phyloP scores from a whole-genome alignment of 2,113 vertebrate genomes.

The Spermophilus dauricus region DNA sequence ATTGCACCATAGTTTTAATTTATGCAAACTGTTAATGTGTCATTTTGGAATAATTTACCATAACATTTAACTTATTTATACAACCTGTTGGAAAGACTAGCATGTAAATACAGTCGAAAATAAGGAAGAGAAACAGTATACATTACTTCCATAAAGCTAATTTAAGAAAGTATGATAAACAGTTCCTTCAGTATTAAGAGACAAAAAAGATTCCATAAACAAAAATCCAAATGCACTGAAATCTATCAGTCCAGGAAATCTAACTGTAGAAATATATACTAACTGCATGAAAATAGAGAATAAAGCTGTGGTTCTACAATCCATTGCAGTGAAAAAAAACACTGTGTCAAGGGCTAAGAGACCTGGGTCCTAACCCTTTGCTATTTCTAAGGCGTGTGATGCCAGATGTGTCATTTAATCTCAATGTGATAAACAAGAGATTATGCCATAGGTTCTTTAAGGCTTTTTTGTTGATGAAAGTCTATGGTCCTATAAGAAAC shows the following conservation, averaged over 20 bases:
- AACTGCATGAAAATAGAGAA: conserved; percentile 12
- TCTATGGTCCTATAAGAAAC: neutral
- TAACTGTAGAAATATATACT: conserved; percentile 30
- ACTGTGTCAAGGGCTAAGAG: neutral
- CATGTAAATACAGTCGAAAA: conserved; percentile 71
- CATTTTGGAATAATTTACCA: conserved; percentile 75
- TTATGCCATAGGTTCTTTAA: neutral
- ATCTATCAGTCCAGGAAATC: conserved; percentile 54
- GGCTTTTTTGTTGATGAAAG: neutral
- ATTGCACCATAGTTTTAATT: conserved; percentile 73
- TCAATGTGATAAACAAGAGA: neutral
- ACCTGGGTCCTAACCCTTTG: neutral
- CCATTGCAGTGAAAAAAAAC: neutral
- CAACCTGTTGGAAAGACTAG: conserved; percentile 74
- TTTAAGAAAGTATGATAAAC: conserved; percentile 28
- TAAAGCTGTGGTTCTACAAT: neutral
- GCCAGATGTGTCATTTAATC: neutral
- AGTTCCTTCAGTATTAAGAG: neutral
- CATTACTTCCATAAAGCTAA: conserved; percentile 70
- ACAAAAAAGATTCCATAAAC: neutral
- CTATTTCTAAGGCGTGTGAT: no score
- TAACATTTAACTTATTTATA: conserved; percentile 75
- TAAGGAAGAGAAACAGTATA: conserved; percentile 70
- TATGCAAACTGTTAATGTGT: conserved; percentile 77
- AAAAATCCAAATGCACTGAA: conserved; percentile 63